phyloP scores from a whole-genome alignment of 2,113 vertebrate genomes.

The human region GRCh38 chr1:25702001-25702500 shows the following conservation, averaged over 20 bases:
- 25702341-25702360: neutral
- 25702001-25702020: no score
- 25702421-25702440: neutral
- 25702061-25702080: neutral
- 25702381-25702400: neutral
- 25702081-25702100: neutral
- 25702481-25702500: neutral
- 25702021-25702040: no score
- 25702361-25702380: neutral
- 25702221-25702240: neutral
- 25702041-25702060: no score
- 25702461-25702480: neutral
- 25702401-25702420: neutral
- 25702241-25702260: neutral
- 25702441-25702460: neutral
- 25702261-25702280: neutral
- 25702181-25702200: neutral
- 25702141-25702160: neutral
- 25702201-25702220: neutral
- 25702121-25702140: neutral
- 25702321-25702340: neutral
- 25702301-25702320: neutral
- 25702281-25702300: neutral
- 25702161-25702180: rapidly evolving
- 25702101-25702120: neutral